Conservation (phyloP, 2,888 invertebrate genomes). For the Chironomus tentans region DNA sequence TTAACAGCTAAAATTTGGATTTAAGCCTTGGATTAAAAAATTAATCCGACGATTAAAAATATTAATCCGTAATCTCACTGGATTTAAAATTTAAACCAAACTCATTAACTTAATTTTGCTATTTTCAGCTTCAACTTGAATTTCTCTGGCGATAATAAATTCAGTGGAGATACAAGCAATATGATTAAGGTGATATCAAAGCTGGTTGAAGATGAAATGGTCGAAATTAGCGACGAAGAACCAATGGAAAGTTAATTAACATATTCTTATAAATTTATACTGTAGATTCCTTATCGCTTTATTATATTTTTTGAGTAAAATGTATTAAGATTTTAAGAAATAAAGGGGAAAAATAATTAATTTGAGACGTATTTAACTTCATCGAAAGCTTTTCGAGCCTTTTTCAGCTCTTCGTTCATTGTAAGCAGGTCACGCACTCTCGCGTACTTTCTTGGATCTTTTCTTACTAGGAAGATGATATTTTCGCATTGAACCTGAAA, state of each 20-base stretch:
- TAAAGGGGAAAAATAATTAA: neutral
- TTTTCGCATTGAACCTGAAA: slow-evolving; percentile 86
- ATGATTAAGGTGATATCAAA: neutral
- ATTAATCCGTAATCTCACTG: too few species aligned
- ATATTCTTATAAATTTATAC: neutral
- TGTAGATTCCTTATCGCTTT: neutral
- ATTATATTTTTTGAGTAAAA: neutral
- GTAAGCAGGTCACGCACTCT: slow-evolving; percentile 92
- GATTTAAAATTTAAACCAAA: too few species aligned
- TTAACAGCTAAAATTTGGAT: too few species aligned
- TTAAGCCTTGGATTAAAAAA: too few species aligned
- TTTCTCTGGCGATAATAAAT: neutral
- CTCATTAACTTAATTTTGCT: neutral
- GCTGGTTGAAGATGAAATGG: neutral
- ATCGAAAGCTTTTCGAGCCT: slow-evolving; percentile 98
- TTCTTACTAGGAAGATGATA: slow-evolving; percentile 89
- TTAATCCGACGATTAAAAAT: too few species aligned
- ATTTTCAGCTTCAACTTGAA: neutral
- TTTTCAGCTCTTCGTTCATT: slow-evolving; percentile 98
- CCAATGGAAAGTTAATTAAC: neutral
- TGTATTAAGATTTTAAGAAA: neutral
- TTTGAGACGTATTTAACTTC: slow-evolving; percentile 81
- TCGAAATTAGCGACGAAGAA: neutral
- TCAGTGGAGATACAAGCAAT: neutral
- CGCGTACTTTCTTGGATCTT: slow-evolving; percentile 94